These are phyloP conservation scores for Piliocolobus tephrosceles DNA, from an alignment of 2,113 vertebrate genomes.

Conservation along the genomic window DNA sequence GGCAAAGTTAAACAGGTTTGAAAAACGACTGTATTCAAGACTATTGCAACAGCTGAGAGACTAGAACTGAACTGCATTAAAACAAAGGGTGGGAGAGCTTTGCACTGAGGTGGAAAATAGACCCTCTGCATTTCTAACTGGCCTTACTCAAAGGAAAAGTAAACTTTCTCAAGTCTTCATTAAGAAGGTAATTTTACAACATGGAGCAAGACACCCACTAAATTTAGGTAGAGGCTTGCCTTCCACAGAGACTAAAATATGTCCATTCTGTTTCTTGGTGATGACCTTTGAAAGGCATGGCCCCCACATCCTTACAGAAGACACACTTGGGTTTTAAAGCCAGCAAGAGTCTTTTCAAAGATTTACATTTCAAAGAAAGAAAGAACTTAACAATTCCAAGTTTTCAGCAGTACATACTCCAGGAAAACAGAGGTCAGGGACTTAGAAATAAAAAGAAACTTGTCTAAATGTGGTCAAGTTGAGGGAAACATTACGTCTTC, in stretches of 20 bases:
- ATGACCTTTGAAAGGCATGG: background rate
- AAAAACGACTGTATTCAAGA: background rate
- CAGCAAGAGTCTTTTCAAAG: background rate
- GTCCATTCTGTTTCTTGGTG: no score
- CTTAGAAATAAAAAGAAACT: accelerated
- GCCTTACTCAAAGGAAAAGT: background rate
- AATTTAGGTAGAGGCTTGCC: no score
- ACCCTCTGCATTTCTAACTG: background rate
- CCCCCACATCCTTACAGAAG: background rate
- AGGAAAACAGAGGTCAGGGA: background rate
- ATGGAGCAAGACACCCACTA: background rate
- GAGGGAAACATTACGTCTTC: background rate
- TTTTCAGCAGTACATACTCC: no score
- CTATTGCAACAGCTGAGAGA: background rate
- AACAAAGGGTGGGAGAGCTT: background rate
- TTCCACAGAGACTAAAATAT: background rate
- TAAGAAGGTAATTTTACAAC: background rate
- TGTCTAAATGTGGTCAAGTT: background rate
- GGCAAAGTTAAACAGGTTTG: background rate
- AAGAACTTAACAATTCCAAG: background rate
- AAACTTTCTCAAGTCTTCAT: background rate
- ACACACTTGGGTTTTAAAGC: background rate
- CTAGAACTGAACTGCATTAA: background rate
- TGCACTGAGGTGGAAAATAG: background rate
- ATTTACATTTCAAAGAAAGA: background rate